Conservation (phyloP, 2,113 vertebrate species). For the Mesocricetus auratus region DNA sequence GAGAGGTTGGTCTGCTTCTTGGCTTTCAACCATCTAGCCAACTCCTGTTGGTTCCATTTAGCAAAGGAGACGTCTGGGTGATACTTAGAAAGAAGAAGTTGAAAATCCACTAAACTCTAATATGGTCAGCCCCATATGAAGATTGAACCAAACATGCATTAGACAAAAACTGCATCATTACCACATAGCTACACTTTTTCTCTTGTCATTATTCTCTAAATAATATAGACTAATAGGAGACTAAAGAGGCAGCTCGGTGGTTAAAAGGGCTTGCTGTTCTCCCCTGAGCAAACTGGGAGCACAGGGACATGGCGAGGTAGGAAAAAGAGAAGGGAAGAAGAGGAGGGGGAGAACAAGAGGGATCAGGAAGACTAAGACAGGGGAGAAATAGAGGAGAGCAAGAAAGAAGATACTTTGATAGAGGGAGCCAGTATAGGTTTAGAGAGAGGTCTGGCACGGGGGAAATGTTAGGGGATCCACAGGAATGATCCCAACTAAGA, state of each 20-base stretch:
- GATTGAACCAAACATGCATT: background rate
- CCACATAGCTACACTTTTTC: background rate
- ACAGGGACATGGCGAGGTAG: too few species aligned
- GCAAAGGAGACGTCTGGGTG: background rate
- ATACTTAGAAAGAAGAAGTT: background rate
- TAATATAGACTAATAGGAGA: background rate
- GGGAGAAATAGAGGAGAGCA: too few species aligned
- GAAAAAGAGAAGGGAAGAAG: too few species aligned
- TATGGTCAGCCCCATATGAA: fast-evolving
- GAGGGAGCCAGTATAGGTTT: too few species aligned
- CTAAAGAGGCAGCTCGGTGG: background rate
- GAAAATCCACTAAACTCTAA: background rate
- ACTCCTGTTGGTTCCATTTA: background rate
- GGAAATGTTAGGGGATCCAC: too few species aligned
- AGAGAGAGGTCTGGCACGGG: too few species aligned
- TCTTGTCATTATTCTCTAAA: background rate
- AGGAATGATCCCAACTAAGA: too few species aligned
- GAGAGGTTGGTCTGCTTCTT: background rate
- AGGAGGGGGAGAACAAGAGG: too few species aligned
- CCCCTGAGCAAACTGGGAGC: too few species aligned
- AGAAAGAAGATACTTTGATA: too few species aligned
- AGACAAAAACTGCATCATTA: background rate
- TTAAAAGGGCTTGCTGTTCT: background rate
- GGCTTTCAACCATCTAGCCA: background rate
- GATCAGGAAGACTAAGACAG: too few species aligned